phyloP scores from a whole-genome alignment of 2,113 vertebrate species.

The Chaetorhynchus papuensis region DNA sequence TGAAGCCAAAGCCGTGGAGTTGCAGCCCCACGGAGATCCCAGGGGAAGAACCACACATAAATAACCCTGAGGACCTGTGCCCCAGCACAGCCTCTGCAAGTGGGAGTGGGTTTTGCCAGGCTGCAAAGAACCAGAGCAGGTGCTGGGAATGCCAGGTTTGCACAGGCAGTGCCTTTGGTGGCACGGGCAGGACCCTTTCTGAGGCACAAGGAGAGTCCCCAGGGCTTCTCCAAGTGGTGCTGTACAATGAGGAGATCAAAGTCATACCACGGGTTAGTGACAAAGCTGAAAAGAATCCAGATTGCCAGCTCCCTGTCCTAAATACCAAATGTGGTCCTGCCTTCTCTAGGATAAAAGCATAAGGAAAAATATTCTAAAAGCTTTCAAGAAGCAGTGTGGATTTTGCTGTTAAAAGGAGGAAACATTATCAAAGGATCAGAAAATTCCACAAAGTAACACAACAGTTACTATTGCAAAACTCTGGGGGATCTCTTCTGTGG shows the following conservation, averaged over 20 bases:
- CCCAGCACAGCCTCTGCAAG: neutral
- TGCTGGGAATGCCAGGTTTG: neutral
- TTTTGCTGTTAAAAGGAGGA: slow-evolving; percentile 32
- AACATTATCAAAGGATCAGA: slow-evolving; percentile 56
- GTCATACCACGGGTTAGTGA: neutral
- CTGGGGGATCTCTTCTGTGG: slow-evolving; percentile 41
- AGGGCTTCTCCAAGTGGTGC: neutral
- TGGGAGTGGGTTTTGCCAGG: neutral
- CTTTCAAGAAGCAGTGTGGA: slow-evolving; percentile 33
- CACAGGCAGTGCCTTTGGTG: neutral
- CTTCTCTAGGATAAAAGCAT: slow-evolving; percentile 25
- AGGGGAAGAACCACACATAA: rapidly evolving
- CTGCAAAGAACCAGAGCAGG: neutral
- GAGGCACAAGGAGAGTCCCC: neutral
- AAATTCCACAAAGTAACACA: slow-evolving; percentile 52
- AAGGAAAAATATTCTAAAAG: neutral
- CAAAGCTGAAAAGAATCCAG: slow-evolving; percentile 48
- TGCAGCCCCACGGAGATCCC: neutral
- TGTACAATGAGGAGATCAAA: neutral
- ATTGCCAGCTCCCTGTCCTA: slow-evolving; percentile 47
- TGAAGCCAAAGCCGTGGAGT: neutral
- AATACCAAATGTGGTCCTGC: slow-evolving; percentile 41
- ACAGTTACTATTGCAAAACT: slow-evolving; percentile 51
- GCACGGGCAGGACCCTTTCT: neutral
- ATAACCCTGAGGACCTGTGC: neutral